Percentiles rank a stretch among this genome's conserved stretches.
These are phyloP conservation scores for Beris morrisii DNA, from an alignment of 2,888 invertebrate genomes.

Conservation along the genomic window DNA sequence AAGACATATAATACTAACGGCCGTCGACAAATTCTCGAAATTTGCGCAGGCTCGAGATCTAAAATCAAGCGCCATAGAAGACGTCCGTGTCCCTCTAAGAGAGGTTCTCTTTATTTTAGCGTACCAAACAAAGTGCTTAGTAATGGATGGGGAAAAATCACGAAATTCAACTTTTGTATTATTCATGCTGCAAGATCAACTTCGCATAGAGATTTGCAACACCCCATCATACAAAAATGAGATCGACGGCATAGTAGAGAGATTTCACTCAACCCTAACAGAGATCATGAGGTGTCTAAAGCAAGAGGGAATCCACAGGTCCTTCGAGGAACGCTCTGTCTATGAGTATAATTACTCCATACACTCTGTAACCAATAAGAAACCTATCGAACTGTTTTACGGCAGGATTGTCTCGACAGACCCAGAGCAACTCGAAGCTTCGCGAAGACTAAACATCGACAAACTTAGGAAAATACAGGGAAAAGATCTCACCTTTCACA, in stretches of 20 bases:
- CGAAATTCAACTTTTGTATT: slow-evolving; percentile 26
- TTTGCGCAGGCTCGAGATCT: slow-evolving; percentile 28
- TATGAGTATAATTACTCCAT: slow-evolving; percentile 34
- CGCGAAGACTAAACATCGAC: slow-evolving; percentile 31
- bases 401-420: slow-evolving; percentile 28
- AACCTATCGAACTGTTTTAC: slow-evolving; percentile 34
- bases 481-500: slow-evolving; percentile 35
- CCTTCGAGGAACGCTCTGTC: slow-evolving; percentile 6
- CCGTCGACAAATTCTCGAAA: slow-evolving; percentile 37
- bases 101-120: slow-evolving; percentile 24
- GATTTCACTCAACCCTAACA: slow-evolving; percentile 7
- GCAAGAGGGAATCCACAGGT: slow-evolving; percentile 1
- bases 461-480: slow-evolving; percentile 36
- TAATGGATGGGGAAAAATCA: slow-evolving; percentile 30
- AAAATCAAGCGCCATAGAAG: slow-evolving; percentile 26
- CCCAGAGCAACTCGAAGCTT: slow-evolving; percentile 37
- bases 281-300: slow-evolving; percentile 18
- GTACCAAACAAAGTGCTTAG: slow-evolving; percentile 24
- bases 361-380: slow-evolving; percentile 36
- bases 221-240: slow-evolving; percentile 17
- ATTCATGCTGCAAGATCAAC: slow-evolving; percentile 15
- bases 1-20: slow-evolving; percentile 32
- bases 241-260: slow-evolving; percentile 11
- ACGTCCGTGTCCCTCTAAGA: slow-evolving; percentile 16
- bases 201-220: neutral